Evolutionary conservation across 2,888 invertebrate species (phyloP), one percentile per base, ranked within the genome.

Genomic region (Lasioglossum morio): DNA sequence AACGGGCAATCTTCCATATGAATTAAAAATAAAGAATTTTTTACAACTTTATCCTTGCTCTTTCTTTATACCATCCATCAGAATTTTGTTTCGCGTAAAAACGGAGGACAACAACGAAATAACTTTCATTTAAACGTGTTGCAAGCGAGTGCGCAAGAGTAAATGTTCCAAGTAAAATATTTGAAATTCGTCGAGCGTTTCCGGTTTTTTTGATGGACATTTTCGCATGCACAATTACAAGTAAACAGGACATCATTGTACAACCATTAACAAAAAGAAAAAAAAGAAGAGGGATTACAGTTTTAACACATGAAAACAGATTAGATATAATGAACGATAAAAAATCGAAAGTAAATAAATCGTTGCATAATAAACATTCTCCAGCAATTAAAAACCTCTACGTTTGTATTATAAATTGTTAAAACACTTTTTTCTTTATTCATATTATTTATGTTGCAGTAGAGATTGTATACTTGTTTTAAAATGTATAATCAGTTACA

Each of bases 11-110:
- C 69, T 74, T 81, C 79, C 77, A 87, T 82, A 77, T 53, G 76
- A 83, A 82, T 77, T 79, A 77, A 80, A 74, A 87, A 87, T 86
- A 82, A 86, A 87, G 16, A 80, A 23, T 27, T 86, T 83, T 84
- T 80, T 80, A 82, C 77, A 63, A 81, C 27, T 81, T 70, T 23
- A 70, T 37, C 23, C 60, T n/a, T 77, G 57, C 72, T 43, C 69
- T 72, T 60, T 40, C 46, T 27, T 63, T 34, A 34, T 10, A n/a
- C 37, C 34, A 43, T 16, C 57, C 37, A 72, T 27, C 30, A n/a
- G 8, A 10, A 23, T 23, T 48, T 0, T 34, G 30, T 16, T 27
- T 46, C 1, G 0, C 5, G 23, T 8, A 8, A 34, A 23, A 37
- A 37, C 37, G 4, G 10, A 1, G 34, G 23, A 34, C 37, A 69